These are phyloP conservation scores for Atherinosoma microstoma DNA, from an alignment of 2,797 vertebrate genomes.

Conservation along the genomic window DNA sequence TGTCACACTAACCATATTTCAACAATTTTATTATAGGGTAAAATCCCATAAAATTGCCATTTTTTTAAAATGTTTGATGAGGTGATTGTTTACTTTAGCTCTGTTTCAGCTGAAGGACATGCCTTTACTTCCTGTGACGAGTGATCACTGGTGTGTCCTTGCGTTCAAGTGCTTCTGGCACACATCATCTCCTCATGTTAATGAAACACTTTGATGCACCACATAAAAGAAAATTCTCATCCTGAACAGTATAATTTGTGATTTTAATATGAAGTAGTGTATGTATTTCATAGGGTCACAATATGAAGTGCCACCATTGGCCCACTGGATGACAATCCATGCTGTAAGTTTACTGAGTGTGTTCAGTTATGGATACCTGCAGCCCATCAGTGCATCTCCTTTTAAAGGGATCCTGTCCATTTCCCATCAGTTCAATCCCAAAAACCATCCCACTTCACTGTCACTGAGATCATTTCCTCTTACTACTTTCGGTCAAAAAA, in stretches of 20 bases:
- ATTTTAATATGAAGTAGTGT: not conserved
- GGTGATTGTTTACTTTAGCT: no score
- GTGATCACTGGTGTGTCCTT: no score
- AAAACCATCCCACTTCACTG: constrained; percentile 22
- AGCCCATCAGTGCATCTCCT: constrained; percentile 14
- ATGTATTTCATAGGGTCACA: not conserved
- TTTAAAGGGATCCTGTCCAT: constrained; percentile 13
- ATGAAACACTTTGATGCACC: not conserved
- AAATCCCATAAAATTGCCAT: not conserved
- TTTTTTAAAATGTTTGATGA: no score
- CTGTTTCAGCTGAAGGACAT: no score
- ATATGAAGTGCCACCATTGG: not conserved
- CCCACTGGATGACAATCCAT: not conserved
- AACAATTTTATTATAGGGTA: not conserved
- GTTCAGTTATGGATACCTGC: constrained; percentile 14
- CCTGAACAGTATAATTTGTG: not conserved
- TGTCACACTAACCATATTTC: not conserved
- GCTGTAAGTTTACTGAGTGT: constrained; percentile 18
- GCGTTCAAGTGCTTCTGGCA: not conserved
- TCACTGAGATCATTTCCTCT: constrained; percentile 7
- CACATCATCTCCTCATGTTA: not conserved
- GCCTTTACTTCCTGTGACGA: no score
- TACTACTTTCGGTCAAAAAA: constrained; percentile 18
- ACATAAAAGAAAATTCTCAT: not conserved
- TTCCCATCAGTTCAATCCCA: constrained; percentile 4